These are phyloP conservation scores for Lordiphosa stackelbergi DNA, from an alignment of 1,140 invertebrate species.

Conservation along the genomic window DNA sequence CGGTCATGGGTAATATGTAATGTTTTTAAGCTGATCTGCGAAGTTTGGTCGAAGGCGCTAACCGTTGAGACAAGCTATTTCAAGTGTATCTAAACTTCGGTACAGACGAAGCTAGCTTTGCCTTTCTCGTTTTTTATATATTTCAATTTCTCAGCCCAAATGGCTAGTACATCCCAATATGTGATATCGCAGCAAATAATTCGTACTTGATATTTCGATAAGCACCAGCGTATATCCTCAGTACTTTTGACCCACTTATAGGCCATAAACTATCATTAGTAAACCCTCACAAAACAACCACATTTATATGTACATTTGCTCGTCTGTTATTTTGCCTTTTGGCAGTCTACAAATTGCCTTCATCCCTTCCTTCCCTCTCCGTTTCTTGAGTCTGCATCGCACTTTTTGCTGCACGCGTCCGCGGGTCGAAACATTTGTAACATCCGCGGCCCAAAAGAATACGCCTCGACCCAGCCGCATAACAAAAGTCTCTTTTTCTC, in stretches of 20 bases:
- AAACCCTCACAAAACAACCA: constrained; percentile 1
- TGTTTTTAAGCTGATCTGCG: too few relatives aligned
- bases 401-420: background rate
- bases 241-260: constrained; percentile 60
- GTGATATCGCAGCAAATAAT: background rate
- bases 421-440: constrained; percentile 23
- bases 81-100: too few relatives aligned
- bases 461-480: constrained; percentile 11
- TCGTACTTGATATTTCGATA: background rate
- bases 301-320: constrained; percentile 7
- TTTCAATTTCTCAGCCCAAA: too few relatives aligned
- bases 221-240: constrained; percentile 21
- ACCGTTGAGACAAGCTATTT: too few relatives aligned
- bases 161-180: too few relatives aligned
- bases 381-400: background rate
- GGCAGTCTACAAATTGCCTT: constrained; percentile 14
- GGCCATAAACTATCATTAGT: constrained; percentile 59
- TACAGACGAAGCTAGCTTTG: too few relatives aligned
- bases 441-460: constrained; percentile 23
- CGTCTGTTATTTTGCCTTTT: constrained; percentile 3
- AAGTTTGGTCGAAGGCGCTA: too few relatives aligned
- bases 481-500: constrained; percentile 4
- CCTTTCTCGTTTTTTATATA: too few relatives aligned
- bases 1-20: too few relatives aligned
- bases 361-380: background rate